Percentiles rank a stretch among this genome's conserved stretches.
These are phyloP conservation scores for Heliconius hortense DNA, from an alignment of 2,888 invertebrate genomes.

Conservation along the genomic window DNA sequence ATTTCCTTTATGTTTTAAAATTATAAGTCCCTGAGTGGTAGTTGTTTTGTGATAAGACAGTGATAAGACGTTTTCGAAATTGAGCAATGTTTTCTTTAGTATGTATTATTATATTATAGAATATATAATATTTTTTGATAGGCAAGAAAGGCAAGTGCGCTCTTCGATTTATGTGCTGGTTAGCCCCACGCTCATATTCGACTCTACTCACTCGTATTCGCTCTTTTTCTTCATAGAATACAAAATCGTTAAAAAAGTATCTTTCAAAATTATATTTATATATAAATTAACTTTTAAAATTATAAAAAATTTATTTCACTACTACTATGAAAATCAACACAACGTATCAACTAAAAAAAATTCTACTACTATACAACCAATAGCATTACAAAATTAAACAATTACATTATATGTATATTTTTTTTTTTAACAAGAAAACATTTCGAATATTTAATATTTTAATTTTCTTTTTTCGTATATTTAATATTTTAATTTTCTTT, in stretches of 20 bases:
- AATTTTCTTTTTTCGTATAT: too few relatives aligned
- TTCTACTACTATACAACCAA: not conserved
- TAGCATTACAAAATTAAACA: not conserved
- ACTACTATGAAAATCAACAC: not conserved
- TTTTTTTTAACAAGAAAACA: slow-evolving; percentile 31
- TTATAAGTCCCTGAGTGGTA: slow-evolving; percentile 71
- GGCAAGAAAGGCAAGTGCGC: not conserved
- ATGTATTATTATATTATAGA: not conserved
- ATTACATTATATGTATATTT: slow-evolving; percentile 6
- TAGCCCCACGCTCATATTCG: not conserved
- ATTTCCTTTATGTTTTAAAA: slow-evolving; percentile 70
- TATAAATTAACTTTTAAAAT: not conserved
- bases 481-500: too few relatives aligned
- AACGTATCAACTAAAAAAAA: not conserved
- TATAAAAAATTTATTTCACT: too few relatives aligned
- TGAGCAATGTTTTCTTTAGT: not conserved
- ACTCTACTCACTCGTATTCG: not conserved
- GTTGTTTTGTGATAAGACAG: slow-evolving; percentile 57
- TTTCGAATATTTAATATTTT: too few relatives aligned
- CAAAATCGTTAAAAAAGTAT: too few relatives aligned
- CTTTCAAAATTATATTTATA: not conserved
- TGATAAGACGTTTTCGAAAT: slow-evolving; percentile 38
- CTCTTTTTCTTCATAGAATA: not conserved
- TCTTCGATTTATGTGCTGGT: not conserved
- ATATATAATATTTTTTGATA: not conserved